Conservation (phyloP, 1,140 invertebrate species). For the Hylaeus anthracinus region DNA sequence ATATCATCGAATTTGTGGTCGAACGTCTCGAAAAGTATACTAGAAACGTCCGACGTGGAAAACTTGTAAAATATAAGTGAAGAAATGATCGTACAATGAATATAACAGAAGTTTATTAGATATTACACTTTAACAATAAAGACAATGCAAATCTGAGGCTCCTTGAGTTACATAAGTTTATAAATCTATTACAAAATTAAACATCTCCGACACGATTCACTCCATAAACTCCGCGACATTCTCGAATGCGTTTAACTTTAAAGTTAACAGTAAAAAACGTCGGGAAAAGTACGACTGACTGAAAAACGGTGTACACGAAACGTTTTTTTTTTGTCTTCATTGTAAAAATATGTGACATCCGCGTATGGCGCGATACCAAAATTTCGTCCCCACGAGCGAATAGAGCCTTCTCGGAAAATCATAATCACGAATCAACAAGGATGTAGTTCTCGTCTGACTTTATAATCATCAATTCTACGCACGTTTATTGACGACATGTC, state of each 20-base stretch:
- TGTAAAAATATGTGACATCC: slow-evolving; percentile 61
- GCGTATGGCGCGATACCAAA: slow-evolving; percentile 24
- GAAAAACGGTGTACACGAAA: slow-evolving; percentile 33
- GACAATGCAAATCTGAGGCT: slow-evolving; percentile 54
- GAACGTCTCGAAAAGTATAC: too few species aligned
- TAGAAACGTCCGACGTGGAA: too few species aligned
- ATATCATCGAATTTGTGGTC: too few species aligned
- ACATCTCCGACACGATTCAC: slow-evolving; percentile 43
- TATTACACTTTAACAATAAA: slow-evolving; percentile 64
- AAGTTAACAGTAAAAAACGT: slow-evolving; percentile 53
- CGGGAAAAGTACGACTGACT: slow-evolving; percentile 30
- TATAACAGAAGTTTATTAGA: slow-evolving; percentile 65
- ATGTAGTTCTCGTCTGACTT: too few species aligned
- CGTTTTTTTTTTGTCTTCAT: slow-evolving; percentile 25
- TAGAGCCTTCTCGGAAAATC: not conserved
- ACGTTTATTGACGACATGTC: too few species aligned
- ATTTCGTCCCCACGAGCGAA: not conserved
- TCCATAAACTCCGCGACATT: slow-evolving; percentile 29
- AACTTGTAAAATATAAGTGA: not conserved
- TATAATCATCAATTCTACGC: too few species aligned
- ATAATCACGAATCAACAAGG: not conserved
- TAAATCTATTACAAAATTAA: slow-evolving; percentile 60
- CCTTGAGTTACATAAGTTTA: slow-evolving; percentile 55
- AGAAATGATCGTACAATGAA: slow-evolving; percentile 30
- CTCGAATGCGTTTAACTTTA: slow-evolving; percentile 51